phyloP scores from a whole-genome alignment of 2,888 invertebrate species.

The Chaetogeoica ovagalla region DNA sequence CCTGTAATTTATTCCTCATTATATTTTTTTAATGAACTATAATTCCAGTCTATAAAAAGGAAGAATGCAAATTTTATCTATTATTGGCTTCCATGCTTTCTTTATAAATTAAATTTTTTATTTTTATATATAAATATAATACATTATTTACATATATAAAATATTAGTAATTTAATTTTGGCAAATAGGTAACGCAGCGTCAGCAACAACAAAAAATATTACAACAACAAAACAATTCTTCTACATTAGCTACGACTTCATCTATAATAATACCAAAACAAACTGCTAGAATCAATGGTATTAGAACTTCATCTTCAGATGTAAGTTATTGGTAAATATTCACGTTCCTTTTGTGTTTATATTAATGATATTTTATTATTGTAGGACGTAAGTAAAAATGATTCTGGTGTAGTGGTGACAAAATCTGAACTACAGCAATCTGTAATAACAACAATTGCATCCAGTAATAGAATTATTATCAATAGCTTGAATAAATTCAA shows the following conservation, averaged over 20 bases:
- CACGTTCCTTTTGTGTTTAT: not conserved
- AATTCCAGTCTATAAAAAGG: not conserved
- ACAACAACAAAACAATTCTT: slow-evolving; percentile 61
- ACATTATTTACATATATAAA: not conserved
- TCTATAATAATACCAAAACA: slow-evolving; percentile 35
- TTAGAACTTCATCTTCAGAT: slow-evolving; percentile 13
- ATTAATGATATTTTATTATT: slow-evolving; percentile 6
- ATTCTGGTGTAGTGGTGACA: not conserved
- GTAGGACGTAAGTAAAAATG: slow-evolving; percentile 35
- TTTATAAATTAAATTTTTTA: not conserved
- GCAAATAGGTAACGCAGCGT: slow-evolving; percentile 68
- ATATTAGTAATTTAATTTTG: slow-evolving; percentile 22
- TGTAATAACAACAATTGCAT: slow-evolving; percentile 44
- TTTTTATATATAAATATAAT: not conserved
- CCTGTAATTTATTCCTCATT: not conserved
- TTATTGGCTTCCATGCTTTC: no score
- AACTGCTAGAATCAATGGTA: slow-evolving; percentile 36
- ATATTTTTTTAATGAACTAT: not conserved
- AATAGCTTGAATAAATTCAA: slow-evolving; percentile 38
- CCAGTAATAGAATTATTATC: slow-evolving; percentile 28
- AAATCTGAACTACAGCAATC: slow-evolving; percentile 37
- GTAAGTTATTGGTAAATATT: slow-evolving; percentile 6
- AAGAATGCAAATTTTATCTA: no score
- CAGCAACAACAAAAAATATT: slow-evolving; percentile 68
- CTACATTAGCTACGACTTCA: slow-evolving; percentile 13